Evolutionary conservation across 2,797 vertebrate genomes (phyloP), one percentile per base, ranked within the genome.

Genomic region (Anableps anableps): DNA sequence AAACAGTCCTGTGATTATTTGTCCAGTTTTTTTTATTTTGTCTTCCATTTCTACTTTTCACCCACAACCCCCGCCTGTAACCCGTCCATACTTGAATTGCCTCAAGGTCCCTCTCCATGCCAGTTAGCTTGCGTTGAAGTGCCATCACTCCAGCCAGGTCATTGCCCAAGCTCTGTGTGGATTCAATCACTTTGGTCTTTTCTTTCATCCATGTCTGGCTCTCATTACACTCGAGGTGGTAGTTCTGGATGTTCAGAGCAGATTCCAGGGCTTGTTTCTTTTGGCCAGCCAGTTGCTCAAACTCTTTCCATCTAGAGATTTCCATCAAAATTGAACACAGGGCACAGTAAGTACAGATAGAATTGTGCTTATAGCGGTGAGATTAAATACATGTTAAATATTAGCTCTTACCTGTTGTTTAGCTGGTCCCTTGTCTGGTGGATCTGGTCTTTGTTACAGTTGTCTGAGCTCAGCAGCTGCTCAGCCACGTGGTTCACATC

Each of bases 181-280:
- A 98, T 90, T 99, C 98, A 16, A 99, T 98, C 55, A 98, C 97
- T 77, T 99, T 98, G 71, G 97, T 98, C 93, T 99, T 99, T 84
- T 99, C 98, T 89, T 95, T 96, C 97, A 99, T 99, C 98, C 98
- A 99, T 38, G 95, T 94, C 79, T 97, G 96, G 73, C 97, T 98
- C 94, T 99, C 98, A 38, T 98, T 97, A 90, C 98, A 99, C 78
- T 99, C 98, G 71, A 99, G 88, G 89, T 97, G 96, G 93, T 97
- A 99, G 92, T 99, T 99, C 91, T 99, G 98, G 88, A 98, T 97
- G 94, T 97, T 97, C 48, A 99, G 95, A 0, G 97, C 97, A 0
- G 98, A 97, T 0, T 96, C 97, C 53, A 99, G 90, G 8, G 95
- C 96, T 13, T 94, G 94, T 93, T 97, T 99, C 94, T 97, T 98